Base-by-base conservation (phyloP, 2,797 vertebrate species). In the Zalophus californianus region DNA sequence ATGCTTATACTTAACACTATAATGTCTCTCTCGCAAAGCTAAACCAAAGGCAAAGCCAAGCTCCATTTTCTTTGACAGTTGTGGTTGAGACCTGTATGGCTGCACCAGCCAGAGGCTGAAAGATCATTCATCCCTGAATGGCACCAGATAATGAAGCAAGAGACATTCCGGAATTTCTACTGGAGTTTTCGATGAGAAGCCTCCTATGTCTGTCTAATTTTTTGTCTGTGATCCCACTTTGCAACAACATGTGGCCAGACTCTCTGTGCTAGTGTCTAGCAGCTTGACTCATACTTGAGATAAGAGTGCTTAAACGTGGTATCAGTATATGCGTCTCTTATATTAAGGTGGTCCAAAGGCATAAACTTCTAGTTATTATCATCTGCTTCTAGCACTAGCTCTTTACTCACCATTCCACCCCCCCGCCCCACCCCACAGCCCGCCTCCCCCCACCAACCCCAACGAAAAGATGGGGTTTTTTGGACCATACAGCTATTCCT, bases 401-500 rank as follows among this genome's bases (percentile, higher is more conserved):
- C 20, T 35, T 11, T 1, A 1, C 0, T 3, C 6, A 20, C 11
- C 2, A 6, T 44, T 7, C 1, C 35, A 16, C 60, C 23, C 20
- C 9, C 66, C n/a, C 10, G 3, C 72, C 25, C 3, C 1, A 44
- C 44, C 7, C 44, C 44, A 1, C 44, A 44, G 50, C 14, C 18
- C 7, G 3, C 32, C 18, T 3, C 16, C 16, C 32, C 18, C 18
- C 9, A 21, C 66, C n/a, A 68, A 68, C 18, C n/a, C 66, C 8
- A 50, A 3, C 4, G 32, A 21, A 62, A 0, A 35, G 44, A 15
- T 44, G 35, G 35, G 35, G 35, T 35, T 85, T 86, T 70, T 29
- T 23, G 54, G 32, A 72, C 5, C 9, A 77, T 29, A 48, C 25
- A 90, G 35, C 11, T 20, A 14, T 11, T 62, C 64, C 13, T 64